These are phyloP conservation scores for Eupithecia dodoneata DNA, from an alignment of 2,888 invertebrate genomes.

Conservation along the genomic window DNA sequence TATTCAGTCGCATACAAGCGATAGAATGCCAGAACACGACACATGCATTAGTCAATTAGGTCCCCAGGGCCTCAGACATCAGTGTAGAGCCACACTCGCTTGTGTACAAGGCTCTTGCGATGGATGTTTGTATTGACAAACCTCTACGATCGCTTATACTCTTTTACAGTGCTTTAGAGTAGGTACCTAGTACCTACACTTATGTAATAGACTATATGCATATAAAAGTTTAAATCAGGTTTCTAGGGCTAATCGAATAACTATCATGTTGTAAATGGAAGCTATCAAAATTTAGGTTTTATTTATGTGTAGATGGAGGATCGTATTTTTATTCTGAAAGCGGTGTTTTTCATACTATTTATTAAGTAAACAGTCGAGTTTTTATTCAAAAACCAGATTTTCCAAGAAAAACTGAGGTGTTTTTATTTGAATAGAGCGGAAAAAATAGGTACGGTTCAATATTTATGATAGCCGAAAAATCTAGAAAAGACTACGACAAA, in stretches of 20 bases:
- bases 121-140: constrained; percentile 13
- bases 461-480: background rate
- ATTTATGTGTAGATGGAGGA: background rate
- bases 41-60: constrained; percentile 40
- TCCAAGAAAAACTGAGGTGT: background rate
- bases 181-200: too few species aligned
- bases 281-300: background rate
- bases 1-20: constrained; percentile 1
- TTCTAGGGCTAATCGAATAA: background rate
- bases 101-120: constrained; percentile 23
- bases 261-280: background rate
- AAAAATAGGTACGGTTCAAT: background rate
- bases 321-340: background rate
- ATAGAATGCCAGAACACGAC: constrained; percentile 30
- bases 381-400: background rate
- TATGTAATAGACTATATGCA: too few species aligned
- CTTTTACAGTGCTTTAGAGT: background rate
- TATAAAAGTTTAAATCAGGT: background rate
- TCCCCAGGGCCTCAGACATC: constrained; percentile 25
- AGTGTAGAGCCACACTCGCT: constrained; percentile 20
- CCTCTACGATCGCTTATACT: background rate
- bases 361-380: background rate
- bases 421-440: background rate
- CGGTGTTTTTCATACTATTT: background rate
- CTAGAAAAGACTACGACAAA: background rate